These are phyloP conservation scores for Clarias macrocephalus DNA, from an alignment of 2,113 vertebrate genomes.

Conservation along the genomic window DNA sequence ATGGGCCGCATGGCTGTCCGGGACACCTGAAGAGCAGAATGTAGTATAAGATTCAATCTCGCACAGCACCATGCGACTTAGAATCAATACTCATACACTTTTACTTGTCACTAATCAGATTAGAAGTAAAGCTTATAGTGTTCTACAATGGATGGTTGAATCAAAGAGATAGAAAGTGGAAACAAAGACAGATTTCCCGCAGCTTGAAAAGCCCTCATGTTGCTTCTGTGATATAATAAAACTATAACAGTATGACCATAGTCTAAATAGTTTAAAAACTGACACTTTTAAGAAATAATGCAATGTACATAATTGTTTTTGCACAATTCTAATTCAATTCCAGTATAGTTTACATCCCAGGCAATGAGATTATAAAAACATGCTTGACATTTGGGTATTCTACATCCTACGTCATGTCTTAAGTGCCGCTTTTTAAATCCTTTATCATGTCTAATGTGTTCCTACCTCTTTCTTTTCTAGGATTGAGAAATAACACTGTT, in stretches of 20 bases:
- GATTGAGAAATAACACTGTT: no score
- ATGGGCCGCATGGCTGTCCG: constrained; percentile 90
- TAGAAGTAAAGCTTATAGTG: background rate
- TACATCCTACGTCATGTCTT: background rate
- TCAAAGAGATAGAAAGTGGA: background rate
- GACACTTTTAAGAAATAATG: background rate
- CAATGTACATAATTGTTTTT: no score
- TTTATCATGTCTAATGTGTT: background rate
- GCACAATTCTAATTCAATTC: no score
- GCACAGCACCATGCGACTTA: background rate
- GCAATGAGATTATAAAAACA: background rate
- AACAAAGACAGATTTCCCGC: background rate
- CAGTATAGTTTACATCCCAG: background rate
- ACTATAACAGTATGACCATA: background rate
- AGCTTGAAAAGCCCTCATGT: background rate
- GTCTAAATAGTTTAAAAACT: background rate
- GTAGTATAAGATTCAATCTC: background rate
- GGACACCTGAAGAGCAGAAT: constrained; percentile 73
- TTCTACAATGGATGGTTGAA: background rate
- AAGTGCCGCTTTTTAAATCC: background rate
- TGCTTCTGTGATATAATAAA: background rate
- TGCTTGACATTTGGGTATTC: background rate
- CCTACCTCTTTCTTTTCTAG: no score
- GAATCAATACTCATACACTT: background rate
- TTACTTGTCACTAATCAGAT: background rate